Conservation (phyloP, 1,140 invertebrate species). For the Arctopsyche grandis region DNA sequence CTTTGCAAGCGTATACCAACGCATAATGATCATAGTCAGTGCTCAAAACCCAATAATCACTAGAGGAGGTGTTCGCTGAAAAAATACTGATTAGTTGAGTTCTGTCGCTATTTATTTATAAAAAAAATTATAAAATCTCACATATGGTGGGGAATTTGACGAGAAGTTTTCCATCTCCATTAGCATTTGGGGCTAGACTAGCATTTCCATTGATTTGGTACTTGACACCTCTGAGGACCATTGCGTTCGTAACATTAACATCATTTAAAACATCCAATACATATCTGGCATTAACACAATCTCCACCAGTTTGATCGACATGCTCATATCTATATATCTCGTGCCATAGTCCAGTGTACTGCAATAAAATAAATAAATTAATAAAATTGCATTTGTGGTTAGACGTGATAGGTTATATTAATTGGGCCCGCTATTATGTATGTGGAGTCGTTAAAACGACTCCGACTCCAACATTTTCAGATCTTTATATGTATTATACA, state of each 20-base stretch:
- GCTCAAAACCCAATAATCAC: conserved; percentile 58
- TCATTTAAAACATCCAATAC: conserved; percentile 20
- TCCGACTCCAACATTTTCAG: no score
- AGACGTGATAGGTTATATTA: no score
- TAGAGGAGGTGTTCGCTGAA: neutral
- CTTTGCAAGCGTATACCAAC: conserved; percentile 59
- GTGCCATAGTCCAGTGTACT: conserved; percentile 60
- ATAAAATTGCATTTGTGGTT: no score
- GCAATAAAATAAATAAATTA: conserved; percentile 52
- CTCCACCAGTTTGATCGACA: conserved; percentile 56
- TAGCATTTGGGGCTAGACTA: conserved; percentile 39
- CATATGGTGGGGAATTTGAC: conserved; percentile 52
- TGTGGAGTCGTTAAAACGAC: no score
- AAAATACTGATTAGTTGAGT: no score
- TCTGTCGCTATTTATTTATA: neutral
- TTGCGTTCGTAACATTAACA: conserved; percentile 20
- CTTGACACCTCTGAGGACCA: neutral
- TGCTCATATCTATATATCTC: conserved; percentile 58
- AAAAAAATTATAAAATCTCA: conserved; percentile 22
- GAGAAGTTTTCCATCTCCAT: conserved; percentile 32
- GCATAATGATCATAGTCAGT: conserved; percentile 60
- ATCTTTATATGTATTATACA: no score
- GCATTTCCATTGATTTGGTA: conserved; percentile 55
- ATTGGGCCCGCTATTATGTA: no score
- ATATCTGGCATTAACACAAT: conserved; percentile 49